These are phyloP conservation scores for Myathropa florea DNA, from an alignment of 2,888 invertebrate species.

Conservation along the genomic window DNA sequence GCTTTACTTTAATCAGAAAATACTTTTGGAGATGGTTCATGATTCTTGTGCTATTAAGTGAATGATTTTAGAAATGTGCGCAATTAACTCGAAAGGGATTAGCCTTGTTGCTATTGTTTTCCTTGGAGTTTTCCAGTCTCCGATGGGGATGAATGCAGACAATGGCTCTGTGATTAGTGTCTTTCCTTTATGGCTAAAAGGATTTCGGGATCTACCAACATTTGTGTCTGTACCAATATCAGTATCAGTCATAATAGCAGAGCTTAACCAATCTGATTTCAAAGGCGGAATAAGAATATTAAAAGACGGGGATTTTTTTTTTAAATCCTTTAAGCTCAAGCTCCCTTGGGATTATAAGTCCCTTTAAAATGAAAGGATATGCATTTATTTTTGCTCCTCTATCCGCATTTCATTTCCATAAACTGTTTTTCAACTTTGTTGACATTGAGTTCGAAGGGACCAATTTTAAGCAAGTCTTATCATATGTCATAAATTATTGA, in stretches of 20 bases:
- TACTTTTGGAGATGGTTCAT: conserved; percentile 15
- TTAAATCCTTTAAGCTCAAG: no score
- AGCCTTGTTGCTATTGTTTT: background rate
- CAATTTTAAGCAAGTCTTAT: no score
- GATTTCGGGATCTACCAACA: background rate
- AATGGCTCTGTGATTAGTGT: background rate
- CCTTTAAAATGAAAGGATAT: no score
- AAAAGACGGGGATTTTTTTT: background rate
- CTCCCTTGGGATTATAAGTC: no score
- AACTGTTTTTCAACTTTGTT: no score
- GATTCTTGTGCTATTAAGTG: conserved; percentile 19
- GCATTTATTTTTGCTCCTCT: no score
- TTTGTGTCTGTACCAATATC: background rate
- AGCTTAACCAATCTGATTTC: background rate
- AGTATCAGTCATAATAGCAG: background rate
- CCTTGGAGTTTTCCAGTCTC: background rate
- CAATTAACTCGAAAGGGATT: conserved; percentile 32
- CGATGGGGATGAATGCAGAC: background rate
- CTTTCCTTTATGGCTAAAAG: background rate
- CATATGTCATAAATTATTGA: no score
- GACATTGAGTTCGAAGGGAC: no score
- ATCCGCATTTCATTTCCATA: no score
- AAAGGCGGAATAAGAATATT: background rate
- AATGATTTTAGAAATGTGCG: conserved; percentile 33
- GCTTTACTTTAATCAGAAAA: conserved; percentile 42